A percentile compares a stretch with the other conserved stretches of the same genome.
phyloP scores from a whole-genome alignment of 2,797 vertebrate species.

The Eulemur mongoz region DNA sequence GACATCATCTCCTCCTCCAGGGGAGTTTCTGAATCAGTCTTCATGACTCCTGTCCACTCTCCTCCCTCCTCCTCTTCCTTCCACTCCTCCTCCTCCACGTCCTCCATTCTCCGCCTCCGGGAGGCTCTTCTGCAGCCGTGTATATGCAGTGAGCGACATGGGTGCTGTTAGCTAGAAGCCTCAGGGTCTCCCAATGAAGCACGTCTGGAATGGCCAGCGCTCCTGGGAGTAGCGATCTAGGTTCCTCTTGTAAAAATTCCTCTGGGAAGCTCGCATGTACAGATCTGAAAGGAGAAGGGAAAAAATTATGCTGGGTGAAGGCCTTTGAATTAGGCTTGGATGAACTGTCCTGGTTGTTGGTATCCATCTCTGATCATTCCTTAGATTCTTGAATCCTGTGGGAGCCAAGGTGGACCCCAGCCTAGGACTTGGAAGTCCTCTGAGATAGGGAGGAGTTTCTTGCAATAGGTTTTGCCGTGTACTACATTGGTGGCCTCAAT shows the following conservation, averaged over 20 bases:
- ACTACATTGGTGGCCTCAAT: accelerated
- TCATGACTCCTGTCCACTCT: slow-evolving; percentile 72
- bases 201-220: not conserved
- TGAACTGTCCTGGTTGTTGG: accelerated
- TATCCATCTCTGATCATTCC: not conserved
- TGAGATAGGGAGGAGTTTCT: not conserved
- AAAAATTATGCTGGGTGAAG: not conserved
- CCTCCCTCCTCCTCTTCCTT: not conserved
- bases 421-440: not conserved
- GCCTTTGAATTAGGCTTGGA: not conserved
- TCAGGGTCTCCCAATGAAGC: slow-evolving; percentile 59
- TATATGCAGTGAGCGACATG: not conserved
- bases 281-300: slow-evolving; percentile 55
- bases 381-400: not conserved
- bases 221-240: not conserved
- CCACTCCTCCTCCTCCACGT: not conserved
- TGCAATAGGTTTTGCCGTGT: not conserved
- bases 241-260: slow-evolving; percentile 40
- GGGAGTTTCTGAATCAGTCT: slow-evolving; percentile 79
- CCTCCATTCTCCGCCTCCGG: not conserved
- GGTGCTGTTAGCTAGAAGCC: not conserved
- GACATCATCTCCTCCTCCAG: slow-evolving; percentile 64
- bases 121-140: not conserved
- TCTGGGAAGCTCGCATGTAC: not conserved
- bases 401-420: not conserved